Evolutionary conservation across 2,113 vertebrate species (phyloP).

Genomic region (Trichechus manatus): DNA sequence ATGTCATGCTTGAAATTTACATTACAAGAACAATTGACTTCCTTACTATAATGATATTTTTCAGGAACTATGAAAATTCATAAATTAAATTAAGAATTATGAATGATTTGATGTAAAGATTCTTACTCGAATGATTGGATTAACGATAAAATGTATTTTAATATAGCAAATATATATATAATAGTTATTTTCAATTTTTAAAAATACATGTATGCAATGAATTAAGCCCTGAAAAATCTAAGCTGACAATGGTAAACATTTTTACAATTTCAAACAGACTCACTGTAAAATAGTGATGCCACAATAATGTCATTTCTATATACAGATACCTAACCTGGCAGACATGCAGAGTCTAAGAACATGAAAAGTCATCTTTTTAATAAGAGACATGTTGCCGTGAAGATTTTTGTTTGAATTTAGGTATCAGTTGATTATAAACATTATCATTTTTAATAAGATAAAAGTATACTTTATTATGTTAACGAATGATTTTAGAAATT

Average conservation of each 20-base stretch:
- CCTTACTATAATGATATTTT: slow-evolving; percentile 2
- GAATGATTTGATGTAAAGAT: neutral
- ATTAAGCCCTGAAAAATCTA: neutral
- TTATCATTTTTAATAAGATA: neutral
- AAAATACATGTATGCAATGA: neutral
- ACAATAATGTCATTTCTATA: neutral
- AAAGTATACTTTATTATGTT: neutral
- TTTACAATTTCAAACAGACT: neutral
- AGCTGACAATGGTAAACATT: neutral
- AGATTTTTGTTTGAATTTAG: neutral
- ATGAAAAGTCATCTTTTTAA: neutral
- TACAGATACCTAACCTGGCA: neutral
- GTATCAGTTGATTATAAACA: neutral
- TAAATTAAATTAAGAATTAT: slow-evolving; percentile 47
- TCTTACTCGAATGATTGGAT: neutral
- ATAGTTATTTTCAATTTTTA: neutral
- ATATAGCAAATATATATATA: neutral
- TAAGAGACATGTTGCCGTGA: neutral
- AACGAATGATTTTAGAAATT: neutral
- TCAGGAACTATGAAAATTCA: neutral
- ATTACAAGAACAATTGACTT: slow-evolving; percentile 32
- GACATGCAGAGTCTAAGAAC: neutral
- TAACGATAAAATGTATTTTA: neutral
- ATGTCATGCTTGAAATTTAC: slow-evolving; percentile 53
- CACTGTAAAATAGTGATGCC: neutral